phyloP scores from a whole-genome alignment of 2,797 vertebrate genomes.

The Nannoperca australis region DNA sequence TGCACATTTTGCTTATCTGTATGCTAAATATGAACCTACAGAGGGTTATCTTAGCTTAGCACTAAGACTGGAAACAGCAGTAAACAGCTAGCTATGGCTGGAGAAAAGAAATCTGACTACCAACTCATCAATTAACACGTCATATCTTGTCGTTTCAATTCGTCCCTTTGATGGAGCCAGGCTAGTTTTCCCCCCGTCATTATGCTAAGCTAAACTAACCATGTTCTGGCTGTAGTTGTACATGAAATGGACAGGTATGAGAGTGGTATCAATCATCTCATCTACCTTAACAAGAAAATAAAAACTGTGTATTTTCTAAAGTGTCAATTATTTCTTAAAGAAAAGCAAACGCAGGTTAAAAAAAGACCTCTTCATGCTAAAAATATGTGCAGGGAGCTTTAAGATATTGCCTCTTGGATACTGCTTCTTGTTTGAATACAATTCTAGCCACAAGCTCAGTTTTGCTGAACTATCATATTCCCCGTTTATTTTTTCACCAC shows the following conservation, averaged over 20 bases:
- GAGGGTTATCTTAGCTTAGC: background rate
- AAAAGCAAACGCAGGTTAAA: background rate
- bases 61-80: background rate
- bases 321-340: background rate
- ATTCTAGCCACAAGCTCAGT: background rate
- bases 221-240: background rate
- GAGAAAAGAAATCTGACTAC: too few species aligned
- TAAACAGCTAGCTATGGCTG: too few species aligned
- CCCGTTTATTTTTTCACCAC: background rate
- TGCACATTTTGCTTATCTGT: background rate
- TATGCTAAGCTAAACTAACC: background rate
- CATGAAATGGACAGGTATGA: background rate
- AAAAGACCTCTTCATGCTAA: background rate
- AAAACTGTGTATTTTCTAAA: background rate
- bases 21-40: background rate
- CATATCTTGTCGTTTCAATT: background rate
- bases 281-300: background rate
- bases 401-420: background rate
- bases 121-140: background rate
- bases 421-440: background rate
- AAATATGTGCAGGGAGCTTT: background rate
- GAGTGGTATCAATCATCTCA: background rate
- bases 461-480: background rate
- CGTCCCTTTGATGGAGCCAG: background rate
- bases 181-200: background rate